Evolutionary conservation across 1,140 invertebrate genomes (phyloP), one percentile per base, ranked within the genome.

Genomic region (Diploscapter pachys): DNA sequence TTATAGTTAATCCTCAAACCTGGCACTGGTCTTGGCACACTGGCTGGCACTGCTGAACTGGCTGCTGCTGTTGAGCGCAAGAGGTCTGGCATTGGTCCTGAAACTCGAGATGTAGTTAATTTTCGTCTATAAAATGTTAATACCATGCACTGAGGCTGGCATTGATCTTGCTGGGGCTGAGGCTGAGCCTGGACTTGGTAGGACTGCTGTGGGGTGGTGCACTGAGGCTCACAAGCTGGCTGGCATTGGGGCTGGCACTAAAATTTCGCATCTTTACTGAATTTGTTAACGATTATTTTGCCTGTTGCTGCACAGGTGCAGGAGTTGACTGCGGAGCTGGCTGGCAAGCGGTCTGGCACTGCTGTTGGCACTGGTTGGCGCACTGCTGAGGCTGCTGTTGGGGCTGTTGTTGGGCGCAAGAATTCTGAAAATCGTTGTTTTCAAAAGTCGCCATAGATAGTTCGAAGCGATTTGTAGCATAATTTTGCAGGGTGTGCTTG

Each of bases 141-240:
- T 59, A 59, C 31, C 31, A 31, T 31, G 31, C 73, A 74, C 53
- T 74, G 73, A 55, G 66, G 13, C 51, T 75, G 72, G 66, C 76
- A 78, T 51, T 78, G 76, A 55, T 63, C 63, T 53, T 75, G 76
- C 59, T 69, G 71, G 56, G 71, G 75, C 64, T 76, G 68, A 53
- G 73, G 73, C 56, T 77, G 75, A 54, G 70, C 72, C 54, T 72
- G 75, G 53, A 64, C 63, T 3, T 53, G 51, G 31, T 31, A 31
- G 50, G 69, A 63, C 56, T 75, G 63, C 54, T 73, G 63, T 49
- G 63, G 71, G 50, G 66, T 63, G 54, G 63, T 56, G 9, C 72
- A 73, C 53, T 66, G 63, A 51, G 68, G 64, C 64, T 74, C 65
- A 69, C 74, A 71, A 49, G 67, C 56, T 55, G 71, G 74, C 50